Evolutionary conservation across 1,140 invertebrate genomes (phyloP).

Genomic region (Phymorhynchus buccinoides): DNA sequence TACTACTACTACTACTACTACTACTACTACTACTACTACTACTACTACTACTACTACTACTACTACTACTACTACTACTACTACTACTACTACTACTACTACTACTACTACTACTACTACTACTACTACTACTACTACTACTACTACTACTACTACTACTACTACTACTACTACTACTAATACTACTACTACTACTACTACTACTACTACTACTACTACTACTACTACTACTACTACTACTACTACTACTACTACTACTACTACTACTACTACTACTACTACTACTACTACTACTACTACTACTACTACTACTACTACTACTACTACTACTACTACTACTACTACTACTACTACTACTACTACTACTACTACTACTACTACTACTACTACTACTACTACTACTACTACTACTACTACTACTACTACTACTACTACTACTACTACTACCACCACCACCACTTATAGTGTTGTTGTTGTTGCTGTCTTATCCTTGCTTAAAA

Average conservation of each 20-base stretch:
- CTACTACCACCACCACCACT: not conserved
- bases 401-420: conserved; percentile 25
- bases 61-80: conserved; percentile 15
- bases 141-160: conserved; percentile 15
- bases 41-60: conserved; percentile 15
- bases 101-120: conserved; percentile 15
- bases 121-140: conserved; percentile 15
- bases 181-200: no score
- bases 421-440: not conserved
- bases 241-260: conserved; percentile 15
- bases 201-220: no score
- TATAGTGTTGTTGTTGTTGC: not conserved
- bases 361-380: conserved; percentile 17
- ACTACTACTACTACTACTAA: no score
- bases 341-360: conserved; percentile 16
- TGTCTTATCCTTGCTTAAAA: no score
- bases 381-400: conserved; percentile 16
- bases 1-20: conserved; percentile 15
- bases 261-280: conserved; percentile 15
- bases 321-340: conserved; percentile 16
- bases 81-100: conserved; percentile 15
- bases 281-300: conserved; percentile 15
- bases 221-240: conserved; percentile 15
- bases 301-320: conserved; percentile 16
- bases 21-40: conserved; percentile 15